Conservation (phyloP, 1,140 invertebrate genomes). For the Nautilus pompilius region DNA sequence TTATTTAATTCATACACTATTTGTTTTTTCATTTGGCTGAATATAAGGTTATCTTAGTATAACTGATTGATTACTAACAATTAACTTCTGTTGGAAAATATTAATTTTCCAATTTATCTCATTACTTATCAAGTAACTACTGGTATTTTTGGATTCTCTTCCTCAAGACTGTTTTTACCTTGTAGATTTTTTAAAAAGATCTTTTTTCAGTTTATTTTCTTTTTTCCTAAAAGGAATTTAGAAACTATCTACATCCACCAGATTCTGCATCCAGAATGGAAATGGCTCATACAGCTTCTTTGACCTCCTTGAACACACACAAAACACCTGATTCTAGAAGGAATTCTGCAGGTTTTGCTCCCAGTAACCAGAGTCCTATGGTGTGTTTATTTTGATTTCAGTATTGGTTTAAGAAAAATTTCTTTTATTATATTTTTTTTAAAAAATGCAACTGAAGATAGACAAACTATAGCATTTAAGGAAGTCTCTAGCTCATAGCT, state of each 20-base stretch:
- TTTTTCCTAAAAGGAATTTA: constrained; percentile 23
- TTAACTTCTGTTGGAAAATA: neutral
- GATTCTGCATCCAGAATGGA: constrained; percentile 26
- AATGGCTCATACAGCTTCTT: constrained; percentile 33
- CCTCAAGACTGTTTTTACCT: neutral
- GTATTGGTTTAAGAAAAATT: neutral
- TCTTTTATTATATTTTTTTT: neutral
- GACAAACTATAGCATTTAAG: neutral
- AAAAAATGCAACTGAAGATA: neutral
- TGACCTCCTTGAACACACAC: constrained; percentile 25
- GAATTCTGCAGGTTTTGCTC: constrained; percentile 10
- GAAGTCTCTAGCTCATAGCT: neutral
- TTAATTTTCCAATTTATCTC: neutral
- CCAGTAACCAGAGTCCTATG: neutral
- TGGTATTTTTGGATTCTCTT: neutral
- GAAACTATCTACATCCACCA: constrained; percentile 23
- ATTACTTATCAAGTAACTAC: neutral
- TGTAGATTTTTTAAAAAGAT: neutral
- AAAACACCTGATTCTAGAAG: constrained; percentile 12
- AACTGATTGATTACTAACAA: neutral
- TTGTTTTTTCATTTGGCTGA: too few species aligned
- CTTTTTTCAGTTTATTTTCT: neutral
- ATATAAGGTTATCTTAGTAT: too few species aligned
- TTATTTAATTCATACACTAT: too few species aligned
- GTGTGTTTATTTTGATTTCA: neutral